Evolutionary conservation across 2,888 invertebrate species (phyloP).

Genomic region (Zhuqinia jingwanae): DNA sequence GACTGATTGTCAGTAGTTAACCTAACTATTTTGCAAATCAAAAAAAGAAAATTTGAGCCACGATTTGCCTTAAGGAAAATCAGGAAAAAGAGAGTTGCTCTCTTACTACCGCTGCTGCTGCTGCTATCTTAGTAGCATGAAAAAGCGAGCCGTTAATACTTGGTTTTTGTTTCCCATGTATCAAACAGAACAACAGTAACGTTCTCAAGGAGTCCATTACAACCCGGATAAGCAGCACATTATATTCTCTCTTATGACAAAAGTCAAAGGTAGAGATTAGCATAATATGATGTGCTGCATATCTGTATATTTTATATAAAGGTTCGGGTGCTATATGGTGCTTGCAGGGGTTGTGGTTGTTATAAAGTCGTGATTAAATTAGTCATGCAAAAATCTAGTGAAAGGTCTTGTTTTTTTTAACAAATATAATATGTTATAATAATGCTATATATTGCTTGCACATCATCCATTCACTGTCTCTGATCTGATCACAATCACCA

Average conservation of each 20-base stretch:
- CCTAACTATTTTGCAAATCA: conserved; percentile 66
- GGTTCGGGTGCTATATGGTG: neutral
- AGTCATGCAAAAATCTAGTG: conserved; percentile 66
- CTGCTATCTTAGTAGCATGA: no score
- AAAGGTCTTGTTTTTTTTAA: conserved; percentile 70
- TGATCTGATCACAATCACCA: conserved; percentile 67
- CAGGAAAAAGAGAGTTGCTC: conserved; percentile 20
- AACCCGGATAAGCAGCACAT: conserved; percentile 64
- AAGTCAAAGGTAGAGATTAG: conserved; percentile 14
- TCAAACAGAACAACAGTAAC: no score
- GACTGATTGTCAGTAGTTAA: conserved; percentile 61
- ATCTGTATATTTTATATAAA: neutral
- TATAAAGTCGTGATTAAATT: conserved; percentile 73
- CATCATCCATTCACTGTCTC: conserved; percentile 22
- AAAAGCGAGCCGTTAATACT: no score
- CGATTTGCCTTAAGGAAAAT: conserved; percentile 67
- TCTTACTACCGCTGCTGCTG: conserved; percentile 27
- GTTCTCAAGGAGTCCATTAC: conserved; percentile 46
- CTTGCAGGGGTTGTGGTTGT: conserved; percentile 61
- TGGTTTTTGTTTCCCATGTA: no score
- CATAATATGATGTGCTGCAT: no score
- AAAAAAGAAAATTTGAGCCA: conserved; percentile 55
- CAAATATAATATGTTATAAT: no score
- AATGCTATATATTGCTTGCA: conserved; percentile 10
- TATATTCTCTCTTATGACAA: conserved; percentile 22